phyloP scores from a whole-genome alignment of 2,113 vertebrate genomes.

The Pycnonotus jocosus region DNA sequence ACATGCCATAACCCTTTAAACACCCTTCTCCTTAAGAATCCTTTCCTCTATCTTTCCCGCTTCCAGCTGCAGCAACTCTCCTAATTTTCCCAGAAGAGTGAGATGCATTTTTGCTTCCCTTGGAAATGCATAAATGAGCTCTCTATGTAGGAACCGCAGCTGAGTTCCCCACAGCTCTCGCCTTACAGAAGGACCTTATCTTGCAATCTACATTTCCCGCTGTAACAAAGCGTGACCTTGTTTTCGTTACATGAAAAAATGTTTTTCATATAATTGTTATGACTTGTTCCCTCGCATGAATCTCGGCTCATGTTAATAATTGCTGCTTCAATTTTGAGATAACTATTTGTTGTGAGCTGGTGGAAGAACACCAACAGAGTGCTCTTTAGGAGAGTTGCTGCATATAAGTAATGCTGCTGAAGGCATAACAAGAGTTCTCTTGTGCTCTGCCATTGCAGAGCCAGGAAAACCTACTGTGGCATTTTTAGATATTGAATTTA shows the following conservation, averaged over 20 bases:
- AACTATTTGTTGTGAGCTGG: conserved; percentile 48
- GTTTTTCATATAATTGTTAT: conserved; percentile 52
- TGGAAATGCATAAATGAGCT: conserved; percentile 78
- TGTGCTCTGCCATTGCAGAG: conserved; percentile 45
- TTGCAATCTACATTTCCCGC: conserved; percentile 68
- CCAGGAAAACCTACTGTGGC: conserved; percentile 36
- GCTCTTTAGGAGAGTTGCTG: conserved; percentile 44
- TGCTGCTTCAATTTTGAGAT: conserved; percentile 52
- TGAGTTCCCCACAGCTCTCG: conserved; percentile 64
- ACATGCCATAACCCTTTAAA: conserved; percentile 47
- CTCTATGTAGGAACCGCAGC: conserved; percentile 75
- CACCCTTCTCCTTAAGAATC: conserved; percentile 45
- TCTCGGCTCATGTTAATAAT: conserved; percentile 35
- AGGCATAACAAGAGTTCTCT: conserved; percentile 46
- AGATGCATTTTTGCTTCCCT: conserved; percentile 61
- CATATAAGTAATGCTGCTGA: conserved; percentile 23
- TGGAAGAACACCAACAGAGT: conserved; percentile 56
- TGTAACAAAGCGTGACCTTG: conserved; percentile 78
- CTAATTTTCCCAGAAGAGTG: conserved; percentile 70
- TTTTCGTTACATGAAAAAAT: conserved; percentile 68
- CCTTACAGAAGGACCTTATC: conserved; percentile 78
- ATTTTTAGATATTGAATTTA: conserved; percentile 43
- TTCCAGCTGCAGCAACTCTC: conserved; percentile 70
- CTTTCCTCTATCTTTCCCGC: conserved; percentile 61
- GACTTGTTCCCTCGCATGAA: conserved; percentile 21